Base-by-base conservation (phyloP, 2,113 vertebrate species). In the Tenebrosternarchus preto region DNA sequence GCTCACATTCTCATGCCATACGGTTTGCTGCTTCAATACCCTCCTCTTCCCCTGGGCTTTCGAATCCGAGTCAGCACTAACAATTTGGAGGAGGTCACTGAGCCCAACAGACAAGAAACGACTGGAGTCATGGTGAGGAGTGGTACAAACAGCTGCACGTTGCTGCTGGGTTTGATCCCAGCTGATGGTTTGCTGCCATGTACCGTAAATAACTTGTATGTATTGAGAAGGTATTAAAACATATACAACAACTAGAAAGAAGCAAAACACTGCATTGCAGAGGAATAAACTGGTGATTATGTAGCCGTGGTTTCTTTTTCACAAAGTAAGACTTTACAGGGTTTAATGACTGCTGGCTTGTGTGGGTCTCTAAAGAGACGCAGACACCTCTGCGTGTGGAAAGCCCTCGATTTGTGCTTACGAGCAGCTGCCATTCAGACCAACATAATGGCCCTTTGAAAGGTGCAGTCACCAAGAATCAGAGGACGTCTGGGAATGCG, bases 1-100 rank as follows among this genome's bases (percentile, higher is more conserved):
- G 73, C 70, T 76, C 73, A 75, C 67, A 82, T 82, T 69, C 86
- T 67, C 46, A 29, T 1, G 0, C 56, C 53, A 68, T 33, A 53
- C 55, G 84, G 67, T 55, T n/a, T 46, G 46, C 55, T 85, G 82
- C 17, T 66, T 31, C 39, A 29, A 76, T 68, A n/a, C n/a, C n/a
- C n/a, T n/a, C n/a, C n/a, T n/a, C n/a, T n/a, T 76, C 22, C 66
- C 27, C 7, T 20, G 8, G 1, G 75, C 24, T 67, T 67, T 15
- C 50, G 5, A 56, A 77, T 12, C 64, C 36, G 9, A 77, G 25
- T 20, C 11, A 55, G 1, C 24, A 36, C 5, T 50, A 64, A 31
- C 59, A 53, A 55, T 67, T 31, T 17, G 12, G 19, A 19, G 25
- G 43, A 76, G 61, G 60, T 31, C 24, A 19, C 1, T 16, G 24